Evolutionary conservation across 2,113 vertebrate genomes (phyloP).

Genomic region (Epinephelus moara): DNA sequence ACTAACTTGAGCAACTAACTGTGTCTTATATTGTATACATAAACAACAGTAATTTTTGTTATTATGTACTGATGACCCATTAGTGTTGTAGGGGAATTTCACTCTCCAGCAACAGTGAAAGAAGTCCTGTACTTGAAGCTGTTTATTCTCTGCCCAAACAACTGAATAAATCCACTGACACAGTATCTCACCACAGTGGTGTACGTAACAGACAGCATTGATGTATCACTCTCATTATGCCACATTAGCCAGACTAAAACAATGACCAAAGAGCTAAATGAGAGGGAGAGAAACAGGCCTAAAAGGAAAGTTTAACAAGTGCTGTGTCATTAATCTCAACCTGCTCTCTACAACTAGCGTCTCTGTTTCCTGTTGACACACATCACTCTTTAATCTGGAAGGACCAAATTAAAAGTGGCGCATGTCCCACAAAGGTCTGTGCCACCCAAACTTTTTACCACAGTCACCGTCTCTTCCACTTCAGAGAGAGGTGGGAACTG

Average conservation of each 20-base stretch:
- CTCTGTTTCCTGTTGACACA: conserved; percentile 59
- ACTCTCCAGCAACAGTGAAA: conserved; percentile 5
- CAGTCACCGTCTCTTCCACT: conserved; percentile 50
- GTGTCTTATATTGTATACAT: background rate
- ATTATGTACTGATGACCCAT: background rate
- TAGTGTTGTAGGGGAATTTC: background rate
- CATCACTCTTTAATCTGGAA: conserved; percentile 69
- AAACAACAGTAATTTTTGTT: background rate
- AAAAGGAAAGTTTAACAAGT: conserved; percentile 54
- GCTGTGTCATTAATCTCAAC: conserved; percentile 59
- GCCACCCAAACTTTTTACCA: conserved; percentile 71
- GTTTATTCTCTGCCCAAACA: conserved; percentile 38
- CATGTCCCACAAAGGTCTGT: conserved; percentile 45
- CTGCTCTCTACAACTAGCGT: conserved; percentile 40
- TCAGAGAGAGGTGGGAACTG: conserved; percentile 16
- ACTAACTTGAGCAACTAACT: background rate
- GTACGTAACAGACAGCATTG: conserved; percentile 29
- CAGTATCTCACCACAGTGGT: conserved; percentile 33
- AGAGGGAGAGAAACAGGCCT: conserved; percentile 37
- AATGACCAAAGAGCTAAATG: conserved; percentile 51
- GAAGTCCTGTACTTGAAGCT: background rate
- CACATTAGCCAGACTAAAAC: conserved; percentile 53
- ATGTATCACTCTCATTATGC: conserved; percentile 65
- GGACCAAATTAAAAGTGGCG: conserved; percentile 72
- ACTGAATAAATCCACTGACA: conserved; percentile 28